These are phyloP conservation scores for Rhabdornis inornatus DNA, from an alignment of 2,113 vertebrate genomes.

Conservation along the genomic window DNA sequence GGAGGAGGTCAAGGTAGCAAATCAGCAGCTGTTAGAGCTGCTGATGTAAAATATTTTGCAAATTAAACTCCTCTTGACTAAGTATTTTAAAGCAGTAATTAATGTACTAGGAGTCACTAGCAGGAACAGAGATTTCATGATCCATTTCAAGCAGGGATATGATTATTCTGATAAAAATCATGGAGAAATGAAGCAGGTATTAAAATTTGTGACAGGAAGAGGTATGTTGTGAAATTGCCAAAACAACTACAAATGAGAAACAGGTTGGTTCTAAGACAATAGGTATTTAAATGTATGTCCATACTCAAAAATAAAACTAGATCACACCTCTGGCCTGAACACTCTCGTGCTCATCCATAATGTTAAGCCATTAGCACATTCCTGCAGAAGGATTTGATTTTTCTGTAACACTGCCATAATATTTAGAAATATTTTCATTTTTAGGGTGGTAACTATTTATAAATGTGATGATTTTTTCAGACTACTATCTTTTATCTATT, in stretches of 20 bases:
- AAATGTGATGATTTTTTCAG: neutral
- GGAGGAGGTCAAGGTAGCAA: neutral
- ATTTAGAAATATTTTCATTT: constrained; percentile 5
- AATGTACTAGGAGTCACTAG: neutral
- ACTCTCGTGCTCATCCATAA: neutral
- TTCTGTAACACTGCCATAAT: neutral
- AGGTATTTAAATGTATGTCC: neutral
- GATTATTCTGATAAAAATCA: neutral
- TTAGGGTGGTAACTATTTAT: neutral
- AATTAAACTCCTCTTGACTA: neutral
- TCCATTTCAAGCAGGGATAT: neutral
- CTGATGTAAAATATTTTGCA: neutral
- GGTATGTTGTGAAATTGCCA: neutral
- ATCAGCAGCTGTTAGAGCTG: neutral
- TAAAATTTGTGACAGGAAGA: neutral
- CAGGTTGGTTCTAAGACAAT: neutral
- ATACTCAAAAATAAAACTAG: neutral
- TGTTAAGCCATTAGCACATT: neutral
- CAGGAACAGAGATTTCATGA: neutral
- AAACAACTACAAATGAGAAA: neutral
- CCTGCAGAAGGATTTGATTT: neutral
- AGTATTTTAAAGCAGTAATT: neutral
- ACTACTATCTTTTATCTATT: neutral
- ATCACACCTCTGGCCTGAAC: neutral
- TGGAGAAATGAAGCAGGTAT: neutral